These are phyloP conservation scores for Vidua macroura DNA, from an alignment of 2,113 vertebrate genomes.

Conservation along the genomic window DNA sequence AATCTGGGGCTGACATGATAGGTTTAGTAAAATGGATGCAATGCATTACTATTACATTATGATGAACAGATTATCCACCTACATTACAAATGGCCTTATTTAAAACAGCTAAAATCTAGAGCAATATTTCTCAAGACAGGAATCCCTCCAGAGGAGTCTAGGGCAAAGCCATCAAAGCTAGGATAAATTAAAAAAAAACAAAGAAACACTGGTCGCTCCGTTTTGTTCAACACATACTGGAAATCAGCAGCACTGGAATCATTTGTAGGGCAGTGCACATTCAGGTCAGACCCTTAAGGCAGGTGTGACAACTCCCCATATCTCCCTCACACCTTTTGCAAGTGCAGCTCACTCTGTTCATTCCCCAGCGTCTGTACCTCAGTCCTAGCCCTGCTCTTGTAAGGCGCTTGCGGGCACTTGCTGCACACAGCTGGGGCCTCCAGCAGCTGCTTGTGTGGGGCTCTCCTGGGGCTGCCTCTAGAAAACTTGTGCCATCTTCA, in stretches of 20 bases:
- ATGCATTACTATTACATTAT: not conserved
- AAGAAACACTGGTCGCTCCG: fast-evolving
- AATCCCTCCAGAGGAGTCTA: not conserved
- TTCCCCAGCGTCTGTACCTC: fast-evolving
- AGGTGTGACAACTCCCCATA: not conserved
- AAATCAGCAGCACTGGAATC: not conserved
- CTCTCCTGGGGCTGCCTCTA: not conserved
- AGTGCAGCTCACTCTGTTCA: not conserved
- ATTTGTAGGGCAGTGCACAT: not conserved
- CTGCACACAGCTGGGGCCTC: not conserved
- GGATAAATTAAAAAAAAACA: not conserved
- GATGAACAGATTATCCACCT: not conserved
- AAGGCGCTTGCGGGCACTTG: not conserved
- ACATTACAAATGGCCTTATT: constrained; percentile 15
- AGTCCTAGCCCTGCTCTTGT: not conserved
- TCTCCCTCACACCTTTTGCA: not conserved
- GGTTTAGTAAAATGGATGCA: constrained; percentile 10
- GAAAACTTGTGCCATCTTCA: not conserved
- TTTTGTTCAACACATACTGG: not conserved
- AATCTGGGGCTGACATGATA: not conserved
- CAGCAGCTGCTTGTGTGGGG: not conserved
- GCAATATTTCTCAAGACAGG: not conserved
- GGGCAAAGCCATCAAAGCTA: not conserved
- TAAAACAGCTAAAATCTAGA: constrained; percentile 2
- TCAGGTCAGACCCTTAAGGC: not conserved